Evolutionary conservation across 2,888 invertebrate species (phyloP).

Genomic region (Drosophila formosana): DNA sequence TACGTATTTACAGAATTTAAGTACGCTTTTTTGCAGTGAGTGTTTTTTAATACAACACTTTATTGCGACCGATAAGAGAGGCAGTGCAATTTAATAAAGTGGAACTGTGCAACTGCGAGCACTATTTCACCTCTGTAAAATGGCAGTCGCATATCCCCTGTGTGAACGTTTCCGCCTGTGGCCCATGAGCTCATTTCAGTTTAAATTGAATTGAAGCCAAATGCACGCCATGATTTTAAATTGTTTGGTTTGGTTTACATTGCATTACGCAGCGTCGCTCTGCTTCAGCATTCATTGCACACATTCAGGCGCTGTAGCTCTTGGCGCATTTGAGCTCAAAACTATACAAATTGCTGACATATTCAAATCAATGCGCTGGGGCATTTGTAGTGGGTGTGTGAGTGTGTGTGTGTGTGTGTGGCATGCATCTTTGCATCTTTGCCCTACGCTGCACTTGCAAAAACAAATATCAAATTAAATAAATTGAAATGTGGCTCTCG

Average conservation of each 20-base stretch:
- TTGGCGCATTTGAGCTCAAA: constrained; percentile 69
- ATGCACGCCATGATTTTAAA: constrained; percentile 77
- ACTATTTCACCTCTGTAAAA: constrained; percentile 31
- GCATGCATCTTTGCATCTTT: constrained; percentile 42
- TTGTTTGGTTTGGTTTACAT: constrained; percentile 82
- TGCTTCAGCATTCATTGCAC: constrained; percentile 41
- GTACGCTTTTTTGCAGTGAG: background rate
- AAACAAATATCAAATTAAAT: constrained; percentile 76
- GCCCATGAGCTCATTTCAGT: constrained; percentile 70
- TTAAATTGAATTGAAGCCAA: constrained; percentile 81
- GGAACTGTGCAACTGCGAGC: constrained; percentile 14
- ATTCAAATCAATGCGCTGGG: constrained; percentile 78
- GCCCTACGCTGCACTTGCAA: constrained; percentile 52
- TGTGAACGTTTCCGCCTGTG: constrained; percentile 1
- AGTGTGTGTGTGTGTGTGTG: background rate
- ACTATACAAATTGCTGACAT: constrained; percentile 82
- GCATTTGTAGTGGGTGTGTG: constrained; percentile 48
- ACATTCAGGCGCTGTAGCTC: constrained; percentile 27
- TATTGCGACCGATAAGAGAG: constrained; percentile 11
- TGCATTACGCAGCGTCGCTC: constrained; percentile 68
- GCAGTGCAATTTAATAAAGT: constrained; percentile 55
- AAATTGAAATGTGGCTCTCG: constrained; percentile 59
- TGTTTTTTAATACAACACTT: constrained; percentile 22
- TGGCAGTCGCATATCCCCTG: constrained; percentile 4
- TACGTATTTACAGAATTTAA: background rate